A percentile compares a stretch with the other conserved stretches of the same genome.
These are phyloP conservation scores for Epizoanthus ramosus DNA, from an alignment of 92 coral and sea anemone genomes.

Conservation along the genomic window DNA sequence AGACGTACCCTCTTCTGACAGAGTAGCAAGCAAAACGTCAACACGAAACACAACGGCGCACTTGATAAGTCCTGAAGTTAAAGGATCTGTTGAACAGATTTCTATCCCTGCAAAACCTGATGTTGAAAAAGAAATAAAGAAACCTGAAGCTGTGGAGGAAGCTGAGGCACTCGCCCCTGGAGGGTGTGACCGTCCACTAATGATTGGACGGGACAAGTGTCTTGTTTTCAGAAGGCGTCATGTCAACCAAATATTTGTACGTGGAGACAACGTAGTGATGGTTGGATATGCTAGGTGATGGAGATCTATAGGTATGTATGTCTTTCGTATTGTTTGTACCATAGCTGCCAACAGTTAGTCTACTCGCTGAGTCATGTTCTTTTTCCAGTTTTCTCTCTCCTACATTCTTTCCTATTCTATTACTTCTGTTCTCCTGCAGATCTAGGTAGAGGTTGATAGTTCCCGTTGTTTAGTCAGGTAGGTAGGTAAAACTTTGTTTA, in stretches of 20 bases:
- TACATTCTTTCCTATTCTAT: no score
- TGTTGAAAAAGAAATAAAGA: constrained; percentile 6
- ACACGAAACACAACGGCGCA: neutral
- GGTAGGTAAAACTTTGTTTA: no score
- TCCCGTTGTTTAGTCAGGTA: no score
- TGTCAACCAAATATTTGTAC: constrained; percentile 90
- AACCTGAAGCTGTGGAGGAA: constrained; percentile 26
- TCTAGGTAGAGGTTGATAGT: no score
- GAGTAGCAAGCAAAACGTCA: neutral
- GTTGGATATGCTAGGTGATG: constrained; percentile 75
- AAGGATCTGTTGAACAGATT: neutral
- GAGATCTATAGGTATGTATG: constrained; percentile 1
- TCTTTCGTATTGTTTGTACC: neutral
- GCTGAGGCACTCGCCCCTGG: constrained; percentile 10
- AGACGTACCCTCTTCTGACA: neutral
- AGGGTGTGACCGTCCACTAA: constrained; percentile 43
- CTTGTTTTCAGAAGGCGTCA: constrained; percentile 90
- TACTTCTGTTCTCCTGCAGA: no score
- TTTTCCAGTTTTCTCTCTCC: no score
- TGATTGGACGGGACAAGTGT: constrained; percentile 68
- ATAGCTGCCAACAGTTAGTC: no score
- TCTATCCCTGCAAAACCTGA: constrained; percentile 7
- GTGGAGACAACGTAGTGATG: constrained; percentile 98
- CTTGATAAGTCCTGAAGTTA: neutral
- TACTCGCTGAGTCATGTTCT: no score